Evolutionary conservation across 2,113 vertebrate genomes (phyloP), one percentile per base, ranked within the genome.

Genomic region (Phrynocephalus versicolor): DNA sequence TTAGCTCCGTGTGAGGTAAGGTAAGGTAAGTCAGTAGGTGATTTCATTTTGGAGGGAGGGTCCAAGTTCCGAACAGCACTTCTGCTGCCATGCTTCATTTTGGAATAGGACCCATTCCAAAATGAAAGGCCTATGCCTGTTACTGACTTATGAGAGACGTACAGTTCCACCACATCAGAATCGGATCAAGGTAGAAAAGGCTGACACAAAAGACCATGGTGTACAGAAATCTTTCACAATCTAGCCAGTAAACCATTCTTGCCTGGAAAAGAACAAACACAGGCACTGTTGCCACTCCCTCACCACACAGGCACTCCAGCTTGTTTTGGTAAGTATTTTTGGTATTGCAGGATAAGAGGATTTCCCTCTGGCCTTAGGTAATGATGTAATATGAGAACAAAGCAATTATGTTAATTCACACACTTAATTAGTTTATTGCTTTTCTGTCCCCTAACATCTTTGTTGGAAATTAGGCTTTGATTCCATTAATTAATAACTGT

Each of bases 381-480:
- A 93, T 90, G 78, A 21, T 6, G 5, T 72, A 82, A 62, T 74
- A 67, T 84, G 84, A 88, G 73, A 90, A 71, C 27, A 91, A 92
- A 88, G 41, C 65, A 88, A 84, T 94, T 87, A 91, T 69, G 57
- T 84, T 91, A 87, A 90, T 93, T 92, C 86, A 65, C 79, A 83
- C 76, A 69, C 80, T 84, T 91, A 90, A 91, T 92, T 91, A 90
- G 76, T 82, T 91, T 88, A 76, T 89, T 89, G n/a, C 57, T 89
- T 91, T 87, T 74, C 79, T 89, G 62, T 89, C 83, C 86, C 70
- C 25, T 86, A 81, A 67, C 79, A 76, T 39, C 25, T 90, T 87
- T 81, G 39, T 87, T 85, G 82, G 62, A 91, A 92, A 91, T 75
- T 33, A 35, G 6, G 16, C 14, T 91, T 93, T 92, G 58, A 89